Evolutionary conservation across 2,888 invertebrate genomes (phyloP).

Genomic region (Machimus atricapillus): DNA sequence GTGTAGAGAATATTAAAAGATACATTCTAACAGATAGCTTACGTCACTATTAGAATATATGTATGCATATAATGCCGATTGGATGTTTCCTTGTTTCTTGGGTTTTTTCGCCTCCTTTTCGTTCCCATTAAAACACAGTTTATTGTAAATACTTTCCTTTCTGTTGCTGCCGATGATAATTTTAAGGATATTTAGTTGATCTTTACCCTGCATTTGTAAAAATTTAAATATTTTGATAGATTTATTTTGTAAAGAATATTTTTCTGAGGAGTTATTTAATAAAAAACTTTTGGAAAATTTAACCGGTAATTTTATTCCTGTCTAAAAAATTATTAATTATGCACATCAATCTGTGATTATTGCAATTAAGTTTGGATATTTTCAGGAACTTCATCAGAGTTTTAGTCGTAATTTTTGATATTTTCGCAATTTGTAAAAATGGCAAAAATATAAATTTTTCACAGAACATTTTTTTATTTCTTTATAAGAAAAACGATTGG

Average conservation of each 20-base stretch:
- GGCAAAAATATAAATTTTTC: too few species aligned
- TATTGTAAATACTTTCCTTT: constrained; percentile 7
- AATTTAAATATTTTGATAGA: constrained; percentile 32
- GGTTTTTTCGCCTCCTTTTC: background rate
- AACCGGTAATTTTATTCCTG: background rate
- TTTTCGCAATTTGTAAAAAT: too few species aligned
- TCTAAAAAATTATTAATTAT: background rate
- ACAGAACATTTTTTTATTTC: too few species aligned
- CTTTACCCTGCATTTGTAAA: constrained; percentile 23
- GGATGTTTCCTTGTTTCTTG: background rate
- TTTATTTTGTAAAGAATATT: constrained; percentile 26
- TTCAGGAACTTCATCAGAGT: background rate
- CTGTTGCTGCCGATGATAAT: background rate
- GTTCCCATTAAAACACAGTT: background rate
- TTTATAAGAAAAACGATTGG: too few species aligned
- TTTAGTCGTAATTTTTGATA: too few species aligned
- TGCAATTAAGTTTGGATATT: background rate
- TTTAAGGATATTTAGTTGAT: constrained; percentile 1
- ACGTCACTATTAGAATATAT: background rate
- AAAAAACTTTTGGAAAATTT: constrained; percentile 33
- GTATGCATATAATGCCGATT: background rate
- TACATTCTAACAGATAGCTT: background rate
- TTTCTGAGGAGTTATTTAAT: constrained; percentile 32
- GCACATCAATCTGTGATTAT: too few species aligned
- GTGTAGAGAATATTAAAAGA: background rate